Conservation (phyloP, 2,888 invertebrate genomes). For the Abrostola triplasia region DNA sequence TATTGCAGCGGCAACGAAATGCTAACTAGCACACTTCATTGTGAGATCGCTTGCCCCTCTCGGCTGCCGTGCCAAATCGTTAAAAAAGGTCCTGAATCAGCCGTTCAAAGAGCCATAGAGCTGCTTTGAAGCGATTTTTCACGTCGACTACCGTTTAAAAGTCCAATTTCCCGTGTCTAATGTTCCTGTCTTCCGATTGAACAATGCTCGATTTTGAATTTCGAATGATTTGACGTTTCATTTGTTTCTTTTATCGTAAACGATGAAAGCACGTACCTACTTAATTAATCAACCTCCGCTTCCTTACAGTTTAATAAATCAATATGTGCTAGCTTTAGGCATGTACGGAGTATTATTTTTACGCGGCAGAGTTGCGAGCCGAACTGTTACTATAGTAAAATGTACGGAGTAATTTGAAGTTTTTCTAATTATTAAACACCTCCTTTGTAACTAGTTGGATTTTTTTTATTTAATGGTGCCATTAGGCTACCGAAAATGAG, state of each 20-base stretch:
- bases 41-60: slow-evolving; percentile 37
- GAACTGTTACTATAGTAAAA: too few species aligned
- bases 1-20: slow-evolving; percentile 30
- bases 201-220: slow-evolving; percentile 16
- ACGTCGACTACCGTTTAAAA: slow-evolving; percentile 38
- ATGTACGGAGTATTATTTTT: too few species aligned
- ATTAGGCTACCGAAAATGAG: too few species aligned
- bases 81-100: slow-evolving; percentile 52
- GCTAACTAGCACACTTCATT: slow-evolving; percentile 49
- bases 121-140: slow-evolving; percentile 52
- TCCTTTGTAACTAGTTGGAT: too few species aligned
- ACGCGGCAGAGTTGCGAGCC: too few species aligned
- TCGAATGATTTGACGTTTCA: slow-evolving; percentile 14
- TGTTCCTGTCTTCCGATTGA: slow-evolving; percentile 15
- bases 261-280: too few species aligned
- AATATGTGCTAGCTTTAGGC: too few species aligned
- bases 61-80: slow-evolving; percentile 43
- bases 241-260: neutral
- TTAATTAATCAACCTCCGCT: neutral
- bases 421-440: too few species aligned
- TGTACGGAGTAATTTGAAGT: too few species aligned
- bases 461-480: too few species aligned
- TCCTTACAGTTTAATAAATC: too few species aligned
- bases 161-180: slow-evolving; percentile 49
- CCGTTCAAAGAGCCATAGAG: slow-evolving; percentile 40